phyloP scores from a whole-genome alignment of 2,113 vertebrate species.

The Neotoma lepida region DNA sequence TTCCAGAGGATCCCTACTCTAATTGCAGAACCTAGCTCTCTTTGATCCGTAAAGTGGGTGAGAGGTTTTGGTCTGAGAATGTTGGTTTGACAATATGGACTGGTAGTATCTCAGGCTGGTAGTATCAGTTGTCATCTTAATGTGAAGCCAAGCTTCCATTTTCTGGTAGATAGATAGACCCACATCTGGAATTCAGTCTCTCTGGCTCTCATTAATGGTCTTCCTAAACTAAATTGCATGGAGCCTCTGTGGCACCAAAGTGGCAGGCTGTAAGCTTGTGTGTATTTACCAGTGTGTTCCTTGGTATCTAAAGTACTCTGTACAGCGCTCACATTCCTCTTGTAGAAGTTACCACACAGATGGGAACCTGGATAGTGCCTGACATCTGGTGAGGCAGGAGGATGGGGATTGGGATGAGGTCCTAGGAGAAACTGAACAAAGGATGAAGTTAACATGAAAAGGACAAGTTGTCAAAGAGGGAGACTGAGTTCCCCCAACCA shows the following conservation, averaged over 20 bases:
- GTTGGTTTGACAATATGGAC: not conserved
- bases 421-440: not conserved
- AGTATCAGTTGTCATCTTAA: not conserved
- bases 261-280: not conserved
- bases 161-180: not conserved
- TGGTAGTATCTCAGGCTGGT: not conserved
- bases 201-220: not conserved
- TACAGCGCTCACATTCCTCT: not conserved
- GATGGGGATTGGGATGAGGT: not conserved
- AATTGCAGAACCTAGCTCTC: not conserved
- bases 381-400: not conserved
- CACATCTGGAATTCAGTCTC: not conserved
- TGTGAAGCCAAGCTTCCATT: not conserved
- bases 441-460: not conserved
- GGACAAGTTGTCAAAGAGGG: not conserved
- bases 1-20: not conserved
- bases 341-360: not conserved
- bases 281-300: too few species aligned
- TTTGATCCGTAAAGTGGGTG: not conserved
- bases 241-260: not conserved
- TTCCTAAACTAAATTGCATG: accelerated
- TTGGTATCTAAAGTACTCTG: accelerated
- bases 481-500: not conserved
- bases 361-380: too few species aligned
- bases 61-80: not conserved